Conservation (phyloP, 2,113 vertebrate genomes). For the Oostethus manadensis region DNA sequence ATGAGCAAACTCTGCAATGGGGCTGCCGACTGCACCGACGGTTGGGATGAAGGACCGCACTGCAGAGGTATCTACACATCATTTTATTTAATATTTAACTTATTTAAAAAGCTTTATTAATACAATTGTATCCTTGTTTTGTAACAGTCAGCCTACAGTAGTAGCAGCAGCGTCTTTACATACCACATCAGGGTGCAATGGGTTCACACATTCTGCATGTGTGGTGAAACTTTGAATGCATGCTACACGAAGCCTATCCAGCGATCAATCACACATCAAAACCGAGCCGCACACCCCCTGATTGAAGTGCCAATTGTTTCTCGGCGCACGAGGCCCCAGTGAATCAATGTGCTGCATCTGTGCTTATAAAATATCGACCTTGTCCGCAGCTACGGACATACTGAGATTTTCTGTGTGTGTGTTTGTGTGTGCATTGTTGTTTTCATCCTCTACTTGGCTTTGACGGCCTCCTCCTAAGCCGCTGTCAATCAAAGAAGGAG, state of each 20-base stretch:
- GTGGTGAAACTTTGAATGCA: neutral
- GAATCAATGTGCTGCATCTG: neutral
- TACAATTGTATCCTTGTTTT: neutral
- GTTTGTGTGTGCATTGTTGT: neutral
- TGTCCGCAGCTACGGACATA: constrained; percentile 1
- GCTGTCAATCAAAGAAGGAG: neutral
- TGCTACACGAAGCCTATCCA: neutral
- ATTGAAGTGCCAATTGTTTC: neutral
- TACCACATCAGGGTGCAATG: neutral
- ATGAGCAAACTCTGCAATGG: constrained; percentile 92
- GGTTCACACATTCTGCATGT: neutral
- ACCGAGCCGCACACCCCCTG: neutral
- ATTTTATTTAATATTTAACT: neutral
- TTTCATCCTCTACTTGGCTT: neutral
- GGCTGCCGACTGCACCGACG: constrained; percentile 82
- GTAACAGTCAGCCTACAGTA: constrained; percentile 3
- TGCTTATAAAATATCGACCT: constrained; percentile 7
- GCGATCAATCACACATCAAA: neutral
- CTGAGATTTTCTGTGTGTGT: neutral
- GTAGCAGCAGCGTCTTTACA: constrained; percentile 2
- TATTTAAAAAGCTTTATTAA: neutral
- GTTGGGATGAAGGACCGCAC: constrained; percentile 89
- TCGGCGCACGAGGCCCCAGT: neutral
- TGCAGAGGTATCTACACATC: constrained; percentile 79
- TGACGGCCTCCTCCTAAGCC: neutral